phyloP scores from a whole-genome alignment of 2,888 invertebrate genomes.

The Aproaerema taeniolella region DNA sequence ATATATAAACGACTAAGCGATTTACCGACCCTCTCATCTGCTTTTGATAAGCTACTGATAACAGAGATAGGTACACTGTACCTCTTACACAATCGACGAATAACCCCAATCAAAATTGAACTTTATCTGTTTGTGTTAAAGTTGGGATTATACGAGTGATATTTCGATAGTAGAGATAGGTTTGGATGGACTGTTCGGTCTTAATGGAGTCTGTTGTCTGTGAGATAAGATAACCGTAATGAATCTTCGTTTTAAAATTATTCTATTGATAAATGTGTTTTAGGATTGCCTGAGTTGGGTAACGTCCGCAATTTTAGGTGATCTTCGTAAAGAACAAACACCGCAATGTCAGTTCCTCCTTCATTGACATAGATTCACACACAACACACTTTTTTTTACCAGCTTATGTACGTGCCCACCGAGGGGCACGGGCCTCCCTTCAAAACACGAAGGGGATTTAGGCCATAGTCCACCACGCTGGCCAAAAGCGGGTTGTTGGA shows the following conservation, averaged over 20 bases:
- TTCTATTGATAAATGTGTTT: constrained; percentile 29
- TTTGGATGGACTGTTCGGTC: constrained; percentile 19
- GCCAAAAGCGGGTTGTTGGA: no score
- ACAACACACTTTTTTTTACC: no score
- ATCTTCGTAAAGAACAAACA: no score
- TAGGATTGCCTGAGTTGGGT: constrained; percentile 9
- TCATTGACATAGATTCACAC: no score
- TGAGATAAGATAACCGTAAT: constrained; percentile 56
- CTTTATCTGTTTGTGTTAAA: constrained; percentile 24
- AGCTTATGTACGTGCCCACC: no score
- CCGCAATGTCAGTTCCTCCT: no score
- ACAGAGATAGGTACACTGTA: constrained; percentile 38
- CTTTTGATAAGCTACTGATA: constrained; percentile 45
- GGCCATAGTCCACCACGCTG: no score
- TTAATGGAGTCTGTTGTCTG: constrained; percentile 52
- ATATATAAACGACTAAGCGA: constrained; percentile 37
- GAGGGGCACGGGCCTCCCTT: no score
- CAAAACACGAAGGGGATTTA: no score
- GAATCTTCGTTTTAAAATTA: constrained; percentile 46
- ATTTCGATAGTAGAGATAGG: constrained; percentile 2
- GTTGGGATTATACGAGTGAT: background rate
- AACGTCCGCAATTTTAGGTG: background rate
- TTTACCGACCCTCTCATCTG: constrained; percentile 47
- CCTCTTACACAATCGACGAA: background rate
- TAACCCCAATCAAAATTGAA: constrained; percentile 21